Base-by-base conservation (phyloP, 2,797 vertebrate species). In the Ceryle rudis region DNA sequence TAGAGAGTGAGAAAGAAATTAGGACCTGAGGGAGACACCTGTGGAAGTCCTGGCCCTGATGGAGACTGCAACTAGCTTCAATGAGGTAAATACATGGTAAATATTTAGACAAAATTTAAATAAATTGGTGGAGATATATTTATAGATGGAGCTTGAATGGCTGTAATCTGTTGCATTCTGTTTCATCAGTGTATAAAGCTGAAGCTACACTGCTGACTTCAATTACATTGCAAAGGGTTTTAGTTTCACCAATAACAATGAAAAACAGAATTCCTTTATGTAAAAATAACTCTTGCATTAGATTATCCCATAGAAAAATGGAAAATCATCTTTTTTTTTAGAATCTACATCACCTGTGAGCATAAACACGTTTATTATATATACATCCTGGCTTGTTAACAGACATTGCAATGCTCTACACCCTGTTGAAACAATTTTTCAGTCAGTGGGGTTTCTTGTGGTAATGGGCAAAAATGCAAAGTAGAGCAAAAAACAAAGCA, bases 371-470 rank as follows among this genome's bases (percentile, higher is more conserved):
- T 93, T 95, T 84, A 35, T 91, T 89, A 73, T 61, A 39, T 77
- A 13, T 80, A 78, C 1, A 1, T n/a, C 71, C 73, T 93, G 71
- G 71, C 92, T 96, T 96, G 86, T 95, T 94, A 94, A 55, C 62
- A 84, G 84, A 67, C 37, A 0, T 31, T 87, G 84, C 90, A 89
- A 67, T 35, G 51, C 52, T 54, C 86, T 81, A 69, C 86, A 94
- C 44, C 49, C 89, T 81, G 86, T 92, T 89, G 93, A 66, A 41
- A 54, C 47, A 29, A 96, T 95, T 95, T 93, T 86, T 94, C 83
- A 95, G 93, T 37, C 94, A 89, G 91, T 92, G 79, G 95, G 84
- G 73, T 91, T 94, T 90, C 94, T 92, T 72, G n/a, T 26, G 62
- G 47, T 95, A 96, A 96, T 86, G 60, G 85, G 83, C 54, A 94